Conservation (phyloP, 2,797 vertebrate genomes). For the Cetoscarus ocellatus region DNA sequence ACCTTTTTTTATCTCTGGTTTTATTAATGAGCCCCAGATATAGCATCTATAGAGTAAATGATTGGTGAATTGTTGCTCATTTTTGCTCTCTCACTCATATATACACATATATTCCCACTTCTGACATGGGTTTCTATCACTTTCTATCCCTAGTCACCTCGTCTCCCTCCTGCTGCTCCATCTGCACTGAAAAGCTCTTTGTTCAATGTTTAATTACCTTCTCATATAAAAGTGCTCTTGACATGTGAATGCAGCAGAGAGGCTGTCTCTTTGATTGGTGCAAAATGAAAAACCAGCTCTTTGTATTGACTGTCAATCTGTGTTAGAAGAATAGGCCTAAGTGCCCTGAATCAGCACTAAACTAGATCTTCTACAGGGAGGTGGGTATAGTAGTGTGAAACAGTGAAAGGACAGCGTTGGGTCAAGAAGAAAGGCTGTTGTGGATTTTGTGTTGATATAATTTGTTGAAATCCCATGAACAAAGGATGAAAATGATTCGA, state of each 20-base stretch:
- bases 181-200: constrained; percentile 78
- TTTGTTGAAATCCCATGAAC: too few relatives aligned
- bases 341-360: constrained; percentile 12
- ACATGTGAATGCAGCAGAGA: constrained; percentile 70
- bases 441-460: too few relatives aligned
- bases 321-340: constrained; percentile 45
- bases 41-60: constrained; percentile 51
- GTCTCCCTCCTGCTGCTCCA: constrained; percentile 60
- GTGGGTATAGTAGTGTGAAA: too few relatives aligned
- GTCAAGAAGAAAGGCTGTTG: too few relatives aligned
- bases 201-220: constrained; percentile 83
- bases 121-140: constrained; percentile 53
- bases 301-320: constrained; percentile 70
- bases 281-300: constrained; percentile 73
- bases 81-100: constrained; percentile 32
- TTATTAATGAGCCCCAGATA: constrained; percentile 74
- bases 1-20: constrained; percentile 61
- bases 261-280: constrained; percentile 65
- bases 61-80: constrained; percentile 65
- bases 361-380: too few relatives aligned
- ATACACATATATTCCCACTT: constrained; percentile 39
- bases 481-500: too few relatives aligned
- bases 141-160: constrained; percentile 48
- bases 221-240: constrained; percentile 76
- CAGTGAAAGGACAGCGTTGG: too few relatives aligned